Conservation (phyloP, 2,113 vertebrate species). For the Sapajus apella region DNA sequence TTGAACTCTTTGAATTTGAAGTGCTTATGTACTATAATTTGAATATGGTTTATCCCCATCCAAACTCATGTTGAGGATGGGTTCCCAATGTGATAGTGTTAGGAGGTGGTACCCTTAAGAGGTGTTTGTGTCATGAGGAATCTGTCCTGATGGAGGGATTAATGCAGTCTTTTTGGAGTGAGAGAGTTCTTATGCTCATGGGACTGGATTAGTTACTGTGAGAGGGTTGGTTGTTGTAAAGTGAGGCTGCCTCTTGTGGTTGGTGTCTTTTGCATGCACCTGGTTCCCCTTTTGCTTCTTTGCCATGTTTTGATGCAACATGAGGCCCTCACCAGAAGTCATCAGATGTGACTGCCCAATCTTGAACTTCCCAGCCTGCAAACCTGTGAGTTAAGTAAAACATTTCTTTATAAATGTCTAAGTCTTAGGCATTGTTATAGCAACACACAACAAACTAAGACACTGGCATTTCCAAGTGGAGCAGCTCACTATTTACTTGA, state of each 20-base stretch:
- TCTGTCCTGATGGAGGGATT: not conserved
- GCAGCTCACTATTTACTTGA: not conserved
- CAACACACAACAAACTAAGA: not conserved
- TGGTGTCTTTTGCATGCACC: not conserved
- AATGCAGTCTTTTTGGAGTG: not conserved
- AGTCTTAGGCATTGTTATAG: not conserved
- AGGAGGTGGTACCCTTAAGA: not conserved
- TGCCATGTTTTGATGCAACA: not conserved
- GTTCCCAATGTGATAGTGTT: not conserved
- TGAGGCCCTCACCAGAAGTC: not conserved
- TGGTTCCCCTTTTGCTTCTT: not conserved
- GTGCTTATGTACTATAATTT: not conserved
- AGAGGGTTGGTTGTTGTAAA: not conserved
- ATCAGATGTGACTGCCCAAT: not conserved
- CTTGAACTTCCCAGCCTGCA: not conserved
- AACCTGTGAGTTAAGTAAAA: not conserved
- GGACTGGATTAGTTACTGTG: not conserved
- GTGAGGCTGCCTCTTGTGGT: not conserved
- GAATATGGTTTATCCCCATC: not conserved
- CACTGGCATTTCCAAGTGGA: not conserved
- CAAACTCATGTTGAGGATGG: not conserved
- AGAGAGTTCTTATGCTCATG: not conserved
- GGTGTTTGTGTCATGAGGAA: not conserved
- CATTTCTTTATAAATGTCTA: not conserved
- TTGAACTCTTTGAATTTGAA: conserved; percentile 20